These are phyloP conservation scores for Diaphora mendica DNA, from an alignment of 2,888 invertebrate genomes.

Conservation along the genomic window DNA sequence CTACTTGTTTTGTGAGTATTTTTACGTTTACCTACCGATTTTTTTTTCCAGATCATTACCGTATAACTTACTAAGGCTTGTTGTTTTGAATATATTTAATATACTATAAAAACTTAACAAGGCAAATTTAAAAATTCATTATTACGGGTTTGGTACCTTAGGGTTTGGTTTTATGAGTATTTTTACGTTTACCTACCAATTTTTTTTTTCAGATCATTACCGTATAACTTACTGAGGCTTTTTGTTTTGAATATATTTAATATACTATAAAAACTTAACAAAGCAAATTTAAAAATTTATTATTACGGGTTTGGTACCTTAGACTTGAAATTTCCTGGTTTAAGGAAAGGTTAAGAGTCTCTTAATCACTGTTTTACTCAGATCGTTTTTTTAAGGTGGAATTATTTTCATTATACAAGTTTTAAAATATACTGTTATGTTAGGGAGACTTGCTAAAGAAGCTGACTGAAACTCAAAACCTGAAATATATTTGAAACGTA, in stretches of 20 bases:
- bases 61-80: neutral
- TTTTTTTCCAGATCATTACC: neutral
- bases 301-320: neutral
- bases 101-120: neutral
- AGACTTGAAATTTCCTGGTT: neutral
- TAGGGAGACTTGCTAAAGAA: neutral
- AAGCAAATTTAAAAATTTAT: neutral
- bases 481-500: neutral
- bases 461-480: no score
- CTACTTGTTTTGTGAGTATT: neutral
- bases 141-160: neutral
- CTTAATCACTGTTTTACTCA: neutral
- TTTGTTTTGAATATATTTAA: neutral
- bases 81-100: neutral
- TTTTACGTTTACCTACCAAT: no score
- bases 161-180: no score
- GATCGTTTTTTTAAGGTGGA: neutral
- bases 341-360: neutral
- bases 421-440: neutral
- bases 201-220: no score
- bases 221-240: no score
- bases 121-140: neutral
- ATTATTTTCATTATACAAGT: neutral
- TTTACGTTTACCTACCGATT: no score
- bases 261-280: neutral